Base-by-base conservation (phyloP, 2,797 vertebrate genomes). In the Dermochelys coriacea region DNA sequence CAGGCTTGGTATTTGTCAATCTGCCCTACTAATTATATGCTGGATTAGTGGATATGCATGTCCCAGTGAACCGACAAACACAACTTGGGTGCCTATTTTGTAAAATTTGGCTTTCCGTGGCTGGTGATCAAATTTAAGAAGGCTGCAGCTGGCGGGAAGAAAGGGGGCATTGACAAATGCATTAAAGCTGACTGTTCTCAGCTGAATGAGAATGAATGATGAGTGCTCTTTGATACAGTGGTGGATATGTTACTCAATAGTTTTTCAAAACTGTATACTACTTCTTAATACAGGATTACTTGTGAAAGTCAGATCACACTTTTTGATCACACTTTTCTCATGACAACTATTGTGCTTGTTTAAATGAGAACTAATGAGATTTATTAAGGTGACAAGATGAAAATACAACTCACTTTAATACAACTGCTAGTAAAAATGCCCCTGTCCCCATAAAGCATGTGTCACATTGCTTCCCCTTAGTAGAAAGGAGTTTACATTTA, bases 161-260 rank as follows among this genome's bases (percentile, higher is more conserved):
- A 94, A 91, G 12, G 21, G 79, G 91, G 49, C 51, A 55, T 80
- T 86, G 59, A 88, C 41, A 94, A 94, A 90, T 79, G 47, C 78
- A 71, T 90, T 88, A 75, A 92, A 93, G 49, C 15, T 86, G 19
- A 50, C 34, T 89, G 4, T 52, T 84, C 31, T 88, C 79, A 93
- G 75, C 68, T 89, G 79, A 88, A 68, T 57, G 64, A 68, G 78
- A 95, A 89, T 79, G 64, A 18, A 50, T 7, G 47, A 64, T 81
- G 27, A 86, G 18, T 61, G 15, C 7, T 86, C 27, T 88, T 81
- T 90, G 88, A 34, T 86, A 61, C 1, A 84, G 41, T 25, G 71
- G 25, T 74, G 61, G 10, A 37, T 88, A 1, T 77, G 21, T 27
- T 78, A 80, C 51, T 85, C 81, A 82, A 12, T 85, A 64, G 25